Evolutionary conservation across 2,888 invertebrate genomes (phyloP).

Genomic region (Dolichopus griseipennis): DNA sequence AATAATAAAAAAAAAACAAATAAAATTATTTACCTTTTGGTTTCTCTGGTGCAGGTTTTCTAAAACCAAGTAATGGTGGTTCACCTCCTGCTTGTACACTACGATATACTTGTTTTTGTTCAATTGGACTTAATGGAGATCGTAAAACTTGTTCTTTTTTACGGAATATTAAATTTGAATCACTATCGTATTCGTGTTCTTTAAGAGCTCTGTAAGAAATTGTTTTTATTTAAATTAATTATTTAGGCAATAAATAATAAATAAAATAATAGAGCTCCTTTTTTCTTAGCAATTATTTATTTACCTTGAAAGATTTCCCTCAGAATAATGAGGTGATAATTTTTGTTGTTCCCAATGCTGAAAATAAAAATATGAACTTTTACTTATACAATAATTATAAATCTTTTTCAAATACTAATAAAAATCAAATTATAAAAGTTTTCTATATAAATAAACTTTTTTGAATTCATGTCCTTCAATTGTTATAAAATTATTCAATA

Average conservation of each 20-base stretch:
- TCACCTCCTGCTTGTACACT: conserved; percentile 89
- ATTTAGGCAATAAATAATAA: background rate
- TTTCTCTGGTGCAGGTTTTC: conserved; percentile 80
- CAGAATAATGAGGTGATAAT: conserved; percentile 54
- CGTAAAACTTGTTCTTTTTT: conserved; percentile 58
- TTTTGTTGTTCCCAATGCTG: conserved; percentile 66
- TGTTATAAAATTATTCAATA: no score
- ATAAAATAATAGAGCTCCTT: no score
- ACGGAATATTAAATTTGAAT: conserved; percentile 78
- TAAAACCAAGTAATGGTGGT: conserved; percentile 83
- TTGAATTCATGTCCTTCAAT: no score
- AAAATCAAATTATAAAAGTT: no score
- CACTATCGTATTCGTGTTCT: conserved; percentile 86
- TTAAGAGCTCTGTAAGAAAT: conserved; percentile 59
- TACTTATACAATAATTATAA: no score
- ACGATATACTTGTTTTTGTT: conserved; percentile 76
- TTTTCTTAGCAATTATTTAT: conserved; percentile 14
- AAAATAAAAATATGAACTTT: conserved; percentile 27
- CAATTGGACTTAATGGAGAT: conserved; percentile 65
- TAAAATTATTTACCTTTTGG: conserved; percentile 55
- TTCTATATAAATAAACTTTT: no score
- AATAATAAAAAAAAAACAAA: background rate
- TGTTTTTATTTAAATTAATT: no score
- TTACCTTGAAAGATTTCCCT: conserved; percentile 76
- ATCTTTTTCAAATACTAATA: no score